Base-by-base conservation (phyloP, 2,888 invertebrate genomes). In the Pachymerium ferrugineum region DNA sequence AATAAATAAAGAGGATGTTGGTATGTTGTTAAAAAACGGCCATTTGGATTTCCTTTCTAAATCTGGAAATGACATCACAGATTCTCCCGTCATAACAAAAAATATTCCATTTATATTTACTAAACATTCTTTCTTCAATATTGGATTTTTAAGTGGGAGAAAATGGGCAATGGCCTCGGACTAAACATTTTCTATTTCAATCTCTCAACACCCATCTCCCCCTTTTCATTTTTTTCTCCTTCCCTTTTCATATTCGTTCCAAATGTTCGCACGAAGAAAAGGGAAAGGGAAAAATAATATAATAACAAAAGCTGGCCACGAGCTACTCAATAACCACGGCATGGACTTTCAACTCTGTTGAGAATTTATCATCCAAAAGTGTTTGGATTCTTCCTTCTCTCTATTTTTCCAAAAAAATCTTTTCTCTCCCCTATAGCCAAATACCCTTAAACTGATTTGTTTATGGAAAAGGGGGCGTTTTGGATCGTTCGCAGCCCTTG, bases 361-460 rank as follows among this genome's bases (percentile, higher is more conserved):
- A 54, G 54, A 54, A 54, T 54, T 54, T 54, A 54, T 54, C 54
- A 54, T 54, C 54, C 25, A 54, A 54, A 54, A 54, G 54, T 54
- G 54, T 54, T 54, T 54, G 54, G 54, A 54, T 54, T 22, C 54
- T 22, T 54, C 22, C 54, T 14, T 54, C 54, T 54, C 54, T 54
- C 54, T 54, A 54, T 54, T 54, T 54, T 54, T 54, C 54, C 54
- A 54, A 54, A 54, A 54, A 54, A 22, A 12, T 16, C 29, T 69
- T 69, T 30, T 69, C 31, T 14, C 35, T 35, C 31, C 30, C 69
- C 33, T 69, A 31, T 33, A 31, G 31, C 69, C 69, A 69, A 31
- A 30, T 30, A 69, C 69, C 33, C 69, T 69, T 69, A 69, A 69
- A 69, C 69, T 31, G 69, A 69, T 69, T 69, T 69, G 69, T 69